phyloP scores from a whole-genome alignment of 2,888 invertebrate genomes.

The Muschampia plurimacula region DNA sequence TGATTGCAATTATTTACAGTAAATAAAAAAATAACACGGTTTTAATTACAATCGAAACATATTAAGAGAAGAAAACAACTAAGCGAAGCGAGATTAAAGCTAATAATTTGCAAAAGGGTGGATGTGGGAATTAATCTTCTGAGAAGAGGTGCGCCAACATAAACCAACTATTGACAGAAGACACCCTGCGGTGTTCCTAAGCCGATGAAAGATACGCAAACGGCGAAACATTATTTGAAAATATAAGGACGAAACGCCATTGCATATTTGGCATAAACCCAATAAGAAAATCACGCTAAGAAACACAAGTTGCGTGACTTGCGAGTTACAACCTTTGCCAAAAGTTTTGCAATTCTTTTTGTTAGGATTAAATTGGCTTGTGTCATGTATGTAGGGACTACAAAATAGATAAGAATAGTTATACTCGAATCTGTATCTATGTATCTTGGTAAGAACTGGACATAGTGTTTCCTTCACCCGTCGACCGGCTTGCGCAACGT shows the following conservation, averaged over 20 bases:
- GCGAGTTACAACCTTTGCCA: neutral
- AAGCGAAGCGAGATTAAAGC: slow-evolving; percentile 58
- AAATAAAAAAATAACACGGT: slow-evolving; percentile 10
- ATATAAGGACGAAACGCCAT: slow-evolving; percentile 21
- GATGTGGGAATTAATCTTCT: slow-evolving; percentile 62
- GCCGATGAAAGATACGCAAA: slow-evolving; percentile 58
- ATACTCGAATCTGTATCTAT: neutral
- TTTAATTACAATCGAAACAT: slow-evolving; percentile 49
- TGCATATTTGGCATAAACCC: slow-evolving; percentile 35
- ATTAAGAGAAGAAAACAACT: slow-evolving; percentile 56
- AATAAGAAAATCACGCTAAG: slow-evolving; percentile 31
- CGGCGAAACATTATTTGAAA: slow-evolving; percentile 22
- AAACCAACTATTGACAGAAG: slow-evolving; percentile 65
- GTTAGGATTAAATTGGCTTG: neutral
- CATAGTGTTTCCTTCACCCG: slow-evolving; percentile 45
- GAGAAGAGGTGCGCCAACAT: slow-evolving; percentile 59
- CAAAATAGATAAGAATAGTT: neutral
- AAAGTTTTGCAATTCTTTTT: slow-evolving; percentile 11
- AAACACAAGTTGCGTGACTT: slow-evolving; percentile 13
- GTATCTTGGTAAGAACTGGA: slow-evolving; percentile 18
- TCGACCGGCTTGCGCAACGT: slow-evolving; percentile 58
- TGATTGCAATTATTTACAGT: neutral
- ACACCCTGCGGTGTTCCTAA: slow-evolving; percentile 64
- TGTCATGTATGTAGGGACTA: neutral
- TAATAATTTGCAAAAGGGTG: slow-evolving; percentile 65